Conservation (phyloP, 2,888 invertebrate genomes). For the Biston stratarius region DNA sequence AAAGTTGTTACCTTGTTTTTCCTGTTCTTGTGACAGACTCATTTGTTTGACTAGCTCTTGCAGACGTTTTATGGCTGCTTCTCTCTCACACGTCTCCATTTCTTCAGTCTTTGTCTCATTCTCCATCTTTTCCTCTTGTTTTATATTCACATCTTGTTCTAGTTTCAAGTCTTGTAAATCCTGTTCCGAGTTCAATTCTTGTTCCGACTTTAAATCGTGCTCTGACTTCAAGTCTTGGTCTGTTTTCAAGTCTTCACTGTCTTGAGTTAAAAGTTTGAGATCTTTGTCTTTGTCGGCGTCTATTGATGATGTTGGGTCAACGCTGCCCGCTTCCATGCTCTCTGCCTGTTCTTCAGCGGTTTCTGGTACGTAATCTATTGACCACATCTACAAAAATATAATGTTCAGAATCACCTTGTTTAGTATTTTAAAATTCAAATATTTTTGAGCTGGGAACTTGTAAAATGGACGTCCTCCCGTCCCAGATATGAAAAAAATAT, state of each 20-base stretch:
- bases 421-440: neutral
- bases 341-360: slow-evolving; percentile 80
- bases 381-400: slow-evolving; percentile 94
- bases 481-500: too few species aligned
- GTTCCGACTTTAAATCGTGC: slow-evolving; percentile 16
- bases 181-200: slow-evolving; percentile 16
- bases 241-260: slow-evolving; percentile 62
- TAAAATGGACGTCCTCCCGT: too few species aligned
- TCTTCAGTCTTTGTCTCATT: slow-evolving; percentile 64
- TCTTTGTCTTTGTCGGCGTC: slow-evolving; percentile 63
- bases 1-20: slow-evolving; percentile 83
- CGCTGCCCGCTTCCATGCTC: slow-evolving; percentile 71
- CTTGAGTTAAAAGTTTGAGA: slow-evolving; percentile 56
- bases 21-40: slow-evolving; percentile 90
- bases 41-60: slow-evolving; percentile 92
- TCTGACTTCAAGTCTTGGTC: slow-evolving; percentile 40
- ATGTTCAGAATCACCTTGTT: neutral
- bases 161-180: slow-evolving; percentile 12
- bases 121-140: slow-evolving; percentile 48
- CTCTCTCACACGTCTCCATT: slow-evolving; percentile 64
- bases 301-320: slow-evolving; percentile 66
- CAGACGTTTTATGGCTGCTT: slow-evolving; percentile 86
- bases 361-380: slow-evolving; percentile 93
- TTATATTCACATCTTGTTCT: slow-evolving; percentile 49
- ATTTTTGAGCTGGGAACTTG: too few species aligned